Conservation (phyloP, 2,113 vertebrate species). For the Poeciliopsis prolifica region DNA sequence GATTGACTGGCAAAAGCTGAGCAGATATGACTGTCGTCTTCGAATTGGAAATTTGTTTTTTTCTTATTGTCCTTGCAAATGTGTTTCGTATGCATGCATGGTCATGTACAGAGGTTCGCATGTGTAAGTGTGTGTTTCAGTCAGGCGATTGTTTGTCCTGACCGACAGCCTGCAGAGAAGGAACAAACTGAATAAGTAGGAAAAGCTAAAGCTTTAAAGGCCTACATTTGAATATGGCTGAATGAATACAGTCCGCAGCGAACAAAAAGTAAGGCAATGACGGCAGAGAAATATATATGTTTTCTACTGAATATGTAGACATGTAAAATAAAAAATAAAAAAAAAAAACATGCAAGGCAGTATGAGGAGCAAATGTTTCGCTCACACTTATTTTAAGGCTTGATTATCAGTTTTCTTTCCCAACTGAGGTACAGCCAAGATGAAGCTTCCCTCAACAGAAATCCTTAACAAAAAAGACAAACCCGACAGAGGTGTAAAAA, state of each 20-base stretch:
- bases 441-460: constrained; percentile 56
- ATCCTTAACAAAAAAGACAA: constrained; percentile 54
- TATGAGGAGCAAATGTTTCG: constrained; percentile 63
- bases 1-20: constrained; percentile 65
- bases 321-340: constrained; percentile 69
- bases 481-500: constrained; percentile 42
- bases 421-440: constrained; percentile 54
- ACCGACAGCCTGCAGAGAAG: constrained; percentile 49
- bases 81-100: constrained; percentile 16
- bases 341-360: constrained; percentile 78
- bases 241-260: constrained; percentile 69
- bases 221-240: constrained; percentile 77
- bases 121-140: constrained; percentile 22
- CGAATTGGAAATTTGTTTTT: constrained; percentile 39
- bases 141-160: constrained; percentile 35
- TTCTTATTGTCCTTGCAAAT: constrained; percentile 63
- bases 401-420: constrained; percentile 68
- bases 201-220: constrained; percentile 73
- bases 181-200: constrained; percentile 51
- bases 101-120: constrained; percentile 3
- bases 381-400: constrained; percentile 77
- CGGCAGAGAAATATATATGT: constrained; percentile 79
- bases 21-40: constrained; percentile 60
- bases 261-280: constrained; percentile 79
- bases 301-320: constrained; percentile 81